Base-by-base conservation (phyloP, 30 jellyfish, hydroid and myxozoan genomes). In the Nemopilema nomurai region DNA sequence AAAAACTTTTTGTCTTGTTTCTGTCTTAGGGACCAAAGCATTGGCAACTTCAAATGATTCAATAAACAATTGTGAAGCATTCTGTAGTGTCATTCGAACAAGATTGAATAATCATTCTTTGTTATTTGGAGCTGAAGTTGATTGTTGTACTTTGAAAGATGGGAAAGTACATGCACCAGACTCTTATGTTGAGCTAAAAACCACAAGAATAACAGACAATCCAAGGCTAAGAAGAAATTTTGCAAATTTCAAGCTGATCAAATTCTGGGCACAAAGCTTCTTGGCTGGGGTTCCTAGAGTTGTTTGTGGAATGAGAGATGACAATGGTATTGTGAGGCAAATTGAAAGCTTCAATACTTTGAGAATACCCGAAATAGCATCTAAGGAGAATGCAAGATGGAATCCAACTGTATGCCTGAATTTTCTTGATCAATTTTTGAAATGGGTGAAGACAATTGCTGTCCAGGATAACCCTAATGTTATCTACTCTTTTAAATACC, bases 211-310 rank as follows among this genome's bases (percentile, higher is more conserved):
- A 30, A 88, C 88, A 90, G 77, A 76, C 0, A 62, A 21, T 9
- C 67, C 62, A 18, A 72, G 87, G 67, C 98, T 81, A 77, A 30
- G 67, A 24, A 82, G 81, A 31, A 93, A 89, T 83, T 93, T 93
- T 80, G 89, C 95, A 18, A 73, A 90, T 69, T 93, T 88, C 86
- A 93, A 93, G 76, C 82, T 93, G 29, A 51, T 76, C 28, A 93
- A 93, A 86, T 93, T 80, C 62, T 93, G 98, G 98, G 98, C 98
- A 1, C 98, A 93, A 41, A 93, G 98, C 78, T 93, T 62, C 64
- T 82, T 93, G 49, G 97, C 96, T 41, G 98, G 98, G 19, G 85
- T 93, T 0, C 98, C 98, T 49, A 88, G 52, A 25, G 70, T 93
- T n/a, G 77, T 93, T 20, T 94, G 96, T 79, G 98, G 98, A 0